phyloP scores from a whole-genome alignment of 2,888 invertebrate genomes.

The Tyria jacobaeae region DNA sequence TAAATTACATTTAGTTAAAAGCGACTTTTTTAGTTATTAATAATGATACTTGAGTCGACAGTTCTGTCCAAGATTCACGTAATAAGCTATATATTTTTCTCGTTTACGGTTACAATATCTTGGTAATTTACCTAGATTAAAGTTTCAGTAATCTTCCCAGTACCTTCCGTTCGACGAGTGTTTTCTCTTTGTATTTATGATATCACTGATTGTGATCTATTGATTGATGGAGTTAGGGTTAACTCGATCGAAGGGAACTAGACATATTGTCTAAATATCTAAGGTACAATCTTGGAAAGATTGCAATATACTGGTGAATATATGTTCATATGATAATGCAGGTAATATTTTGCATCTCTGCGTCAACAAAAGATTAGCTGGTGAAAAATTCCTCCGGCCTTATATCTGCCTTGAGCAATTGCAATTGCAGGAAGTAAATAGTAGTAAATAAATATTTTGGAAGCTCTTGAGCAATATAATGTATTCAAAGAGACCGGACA shows the following conservation, averaged over 20 bases:
- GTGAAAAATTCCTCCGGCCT: no score
- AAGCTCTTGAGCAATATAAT: no score
- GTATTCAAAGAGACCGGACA: neutral
- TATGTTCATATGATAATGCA: neutral
- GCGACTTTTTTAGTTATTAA: slow-evolving; percentile 16
- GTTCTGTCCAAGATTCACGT: slow-evolving; percentile 24
- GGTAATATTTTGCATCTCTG: no score
- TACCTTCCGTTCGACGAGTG: no score
- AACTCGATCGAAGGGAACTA: slow-evolving; percentile 9
- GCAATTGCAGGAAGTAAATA: no score
- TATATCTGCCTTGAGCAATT: no score
- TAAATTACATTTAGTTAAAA: slow-evolving; percentile 28
- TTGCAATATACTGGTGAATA: neutral
- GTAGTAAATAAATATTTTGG: no score
- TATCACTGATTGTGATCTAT: slow-evolving; percentile 3
- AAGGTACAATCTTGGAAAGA: neutral
- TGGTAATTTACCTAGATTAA: slow-evolving; percentile 39
- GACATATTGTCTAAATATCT: neutral
- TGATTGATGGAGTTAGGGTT: neutral
- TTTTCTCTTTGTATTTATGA: slow-evolving; percentile 18
- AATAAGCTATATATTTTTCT: slow-evolving; percentile 34
- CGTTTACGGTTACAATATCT: slow-evolving; percentile 36
- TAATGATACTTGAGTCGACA: slow-evolving; percentile 31
- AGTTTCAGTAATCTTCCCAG: slow-evolving; percentile 35
- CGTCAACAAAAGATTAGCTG: no score